Percentiles rank a stretch among this genome's conserved stretches.
Conservation (phyloP, 2,888 invertebrate species). For the Andrena fulva region DNA sequence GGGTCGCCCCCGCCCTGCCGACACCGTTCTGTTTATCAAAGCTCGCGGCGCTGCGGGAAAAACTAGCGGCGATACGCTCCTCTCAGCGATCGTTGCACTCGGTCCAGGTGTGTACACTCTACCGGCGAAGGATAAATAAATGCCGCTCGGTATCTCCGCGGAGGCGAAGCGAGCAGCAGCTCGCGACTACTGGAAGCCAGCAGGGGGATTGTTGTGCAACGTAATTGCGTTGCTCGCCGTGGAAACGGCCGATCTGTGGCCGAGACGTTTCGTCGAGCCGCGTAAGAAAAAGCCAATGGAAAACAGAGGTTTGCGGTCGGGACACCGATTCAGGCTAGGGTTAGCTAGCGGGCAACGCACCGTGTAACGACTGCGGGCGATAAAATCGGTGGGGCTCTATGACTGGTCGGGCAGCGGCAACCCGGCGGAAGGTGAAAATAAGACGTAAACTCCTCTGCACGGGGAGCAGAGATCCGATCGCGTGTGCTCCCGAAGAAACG, state of each 20-base stretch:
- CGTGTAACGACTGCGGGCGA: conserved; percentile 32
- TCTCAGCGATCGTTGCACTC: conserved; percentile 24
- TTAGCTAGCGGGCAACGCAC: conserved; percentile 49
- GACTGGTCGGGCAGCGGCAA: background rate
- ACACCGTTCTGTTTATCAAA: conserved; percentile 7
- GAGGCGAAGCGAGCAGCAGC: conserved; percentile 35
- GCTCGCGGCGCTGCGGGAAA: conserved; percentile 18
- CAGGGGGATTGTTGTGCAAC: conserved; percentile 75
- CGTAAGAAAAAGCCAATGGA: conserved; percentile 73
- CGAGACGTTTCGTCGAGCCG: conserved; percentile 65
- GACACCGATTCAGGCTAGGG: background rate
- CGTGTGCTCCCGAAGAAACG: conserved; percentile 52
- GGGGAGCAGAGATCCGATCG: conserved; percentile 35
- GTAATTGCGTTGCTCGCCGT: conserved; percentile 76
- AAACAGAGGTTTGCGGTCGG: conserved; percentile 72
- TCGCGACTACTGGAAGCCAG: conserved; percentile 39
- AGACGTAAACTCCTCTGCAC: conserved; percentile 45
- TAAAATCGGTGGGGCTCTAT: conserved; percentile 19
- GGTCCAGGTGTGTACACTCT: conserved; percentile 17
- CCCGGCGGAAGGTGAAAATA: conserved; percentile 51
- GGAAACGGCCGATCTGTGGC: conserved; percentile 74
- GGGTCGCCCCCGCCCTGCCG: too few species aligned
- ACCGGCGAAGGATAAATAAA: conserved; percentile 50
- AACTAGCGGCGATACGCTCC: conserved; percentile 39
- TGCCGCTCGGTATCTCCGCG: conserved; percentile 31